Evolutionary conservation across 1,140 invertebrate species (phyloP).

Genomic region (Pseudomyrmex concolor): DNA sequence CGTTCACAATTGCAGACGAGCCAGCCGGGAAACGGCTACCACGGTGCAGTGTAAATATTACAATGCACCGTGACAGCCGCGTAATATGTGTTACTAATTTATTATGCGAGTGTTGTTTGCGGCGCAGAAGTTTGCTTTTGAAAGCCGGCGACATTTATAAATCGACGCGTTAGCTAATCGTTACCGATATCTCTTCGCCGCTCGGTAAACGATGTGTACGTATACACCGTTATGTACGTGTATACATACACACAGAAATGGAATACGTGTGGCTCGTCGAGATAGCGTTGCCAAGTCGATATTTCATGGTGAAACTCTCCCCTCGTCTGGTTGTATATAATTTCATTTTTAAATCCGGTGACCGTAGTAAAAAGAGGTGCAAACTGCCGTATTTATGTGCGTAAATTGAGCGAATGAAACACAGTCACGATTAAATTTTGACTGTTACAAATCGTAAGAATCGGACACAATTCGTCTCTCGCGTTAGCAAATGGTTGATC

Average conservation of each 20-base stretch:
- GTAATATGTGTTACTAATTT: constrained; percentile 39
- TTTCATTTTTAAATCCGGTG: constrained; percentile 62
- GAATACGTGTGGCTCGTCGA: constrained; percentile 53
- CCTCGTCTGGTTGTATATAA: constrained; percentile 38
- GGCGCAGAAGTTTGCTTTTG: constrained; percentile 15
- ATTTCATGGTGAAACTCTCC: constrained; percentile 50
- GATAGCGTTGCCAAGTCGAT: constrained; percentile 62
- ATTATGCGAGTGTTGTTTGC: constrained; percentile 32
- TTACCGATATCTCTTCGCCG: constrained; percentile 55
- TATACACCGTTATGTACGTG: constrained; percentile 22
- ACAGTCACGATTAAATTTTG: neutral
- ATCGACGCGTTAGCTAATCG: constrained; percentile 51
- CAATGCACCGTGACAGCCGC: constrained; percentile 22
- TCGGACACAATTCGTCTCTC: neutral
- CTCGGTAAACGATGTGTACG: constrained; percentile 57
- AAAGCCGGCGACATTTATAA: constrained; percentile 12
- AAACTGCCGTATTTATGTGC: neutral
- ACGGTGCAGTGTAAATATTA: constrained; percentile 5
- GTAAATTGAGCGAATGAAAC: neutral
- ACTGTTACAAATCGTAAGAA: neutral
- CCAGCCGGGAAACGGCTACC: constrained; percentile 4
- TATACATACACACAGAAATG: neutral
- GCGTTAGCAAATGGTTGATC: neutral
- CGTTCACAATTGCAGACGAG: neutral
- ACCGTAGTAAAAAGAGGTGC: neutral